A percentile compares a stretch with the other conserved stretches of the same genome.
Conservation (phyloP, 2,888 invertebrate species). For the Heteromyza rotundicornis region DNA sequence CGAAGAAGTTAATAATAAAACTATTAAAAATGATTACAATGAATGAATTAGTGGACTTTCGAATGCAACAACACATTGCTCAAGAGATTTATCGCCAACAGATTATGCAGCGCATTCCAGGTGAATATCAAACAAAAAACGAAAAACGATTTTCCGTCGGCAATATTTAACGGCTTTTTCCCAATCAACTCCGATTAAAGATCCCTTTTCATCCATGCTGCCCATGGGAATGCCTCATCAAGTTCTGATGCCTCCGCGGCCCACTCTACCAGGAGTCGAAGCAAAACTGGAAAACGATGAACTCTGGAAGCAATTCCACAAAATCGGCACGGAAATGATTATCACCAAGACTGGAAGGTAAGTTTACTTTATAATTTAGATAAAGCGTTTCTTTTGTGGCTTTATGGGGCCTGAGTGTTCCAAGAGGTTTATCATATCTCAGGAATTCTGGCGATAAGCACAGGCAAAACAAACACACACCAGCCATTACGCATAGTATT, state of each 20-base stretch:
- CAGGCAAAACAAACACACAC: not conserved
- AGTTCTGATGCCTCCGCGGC: constrained; percentile 48
- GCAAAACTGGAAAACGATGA: constrained; percentile 71
- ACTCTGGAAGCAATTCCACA: constrained; percentile 75
- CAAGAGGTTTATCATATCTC: not conserved
- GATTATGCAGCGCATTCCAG: constrained; percentile 60
- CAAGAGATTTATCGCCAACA: constrained; percentile 59
- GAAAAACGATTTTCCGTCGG: constrained; percentile 28
- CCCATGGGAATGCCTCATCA: constrained; percentile 47
- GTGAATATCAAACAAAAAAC: constrained; percentile 34
- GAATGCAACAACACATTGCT: constrained; percentile 59
- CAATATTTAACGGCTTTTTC: constrained; percentile 25
- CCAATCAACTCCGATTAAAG: constrained; percentile 31
- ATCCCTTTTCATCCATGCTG: constrained; percentile 51
- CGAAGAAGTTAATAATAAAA: not conserved
- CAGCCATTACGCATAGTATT: not conserved
- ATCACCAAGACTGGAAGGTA: constrained; percentile 80
- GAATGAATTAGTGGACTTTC: constrained; percentile 54
- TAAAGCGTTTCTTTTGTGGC: not conserved
- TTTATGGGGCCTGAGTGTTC: not conserved
- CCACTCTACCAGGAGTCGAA: constrained; percentile 56
- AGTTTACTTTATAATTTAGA: constrained; percentile 50
- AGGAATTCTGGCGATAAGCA: not conserved
- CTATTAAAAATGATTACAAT: constrained; percentile 36
- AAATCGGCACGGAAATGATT: constrained; percentile 79